phyloP scores from a whole-genome alignment of 1,140 invertebrate species.

The Hypothenemus hampei region DNA sequence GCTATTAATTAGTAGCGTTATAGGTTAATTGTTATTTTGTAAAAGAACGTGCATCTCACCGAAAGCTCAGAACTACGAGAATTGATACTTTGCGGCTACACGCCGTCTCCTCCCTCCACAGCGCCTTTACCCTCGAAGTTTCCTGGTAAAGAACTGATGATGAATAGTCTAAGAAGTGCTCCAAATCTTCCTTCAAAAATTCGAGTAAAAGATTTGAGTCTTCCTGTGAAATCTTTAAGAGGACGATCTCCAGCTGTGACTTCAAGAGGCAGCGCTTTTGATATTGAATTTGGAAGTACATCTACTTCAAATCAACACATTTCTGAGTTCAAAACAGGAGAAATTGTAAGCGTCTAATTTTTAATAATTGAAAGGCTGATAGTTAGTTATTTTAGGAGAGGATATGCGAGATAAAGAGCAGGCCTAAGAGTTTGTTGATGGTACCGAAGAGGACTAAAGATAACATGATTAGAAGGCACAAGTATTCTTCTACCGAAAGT shows the following conservation, averaged over 20 bases:
- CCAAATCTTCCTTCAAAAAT: constrained; percentile 68
- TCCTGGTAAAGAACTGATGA: constrained; percentile 62
- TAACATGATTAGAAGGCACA: constrained; percentile 58
- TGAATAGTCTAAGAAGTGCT: constrained; percentile 72
- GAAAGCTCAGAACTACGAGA: too few relatives aligned
- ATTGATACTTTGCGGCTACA: constrained; percentile 57
- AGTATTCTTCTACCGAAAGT: constrained; percentile 79
- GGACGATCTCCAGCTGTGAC: constrained; percentile 57
- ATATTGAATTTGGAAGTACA: constrained; percentile 43
- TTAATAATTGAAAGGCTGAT: background rate
- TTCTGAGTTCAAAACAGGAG: constrained; percentile 45
- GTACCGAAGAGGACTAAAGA: constrained; percentile 62
- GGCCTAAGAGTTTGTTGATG: constrained; percentile 59
- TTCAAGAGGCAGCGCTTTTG: constrained; percentile 56
- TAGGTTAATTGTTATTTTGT: background rate
- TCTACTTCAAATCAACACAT: constrained; percentile 37
- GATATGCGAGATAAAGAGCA: constrained; percentile 56
- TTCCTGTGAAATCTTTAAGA: constrained; percentile 59
- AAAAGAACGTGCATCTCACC: constrained; percentile 42
- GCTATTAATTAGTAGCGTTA: background rate
- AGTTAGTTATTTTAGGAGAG: constrained; percentile 29
- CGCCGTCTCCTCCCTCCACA: constrained; percentile 73
- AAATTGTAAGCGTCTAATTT: constrained; percentile 33
- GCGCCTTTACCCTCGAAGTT: constrained; percentile 75
- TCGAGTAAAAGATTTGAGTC: constrained; percentile 62